These are phyloP conservation scores for Drosophila rhopaloa DNA, from an alignment of 1,140 invertebrate genomes.

Conservation along the genomic window DNA sequence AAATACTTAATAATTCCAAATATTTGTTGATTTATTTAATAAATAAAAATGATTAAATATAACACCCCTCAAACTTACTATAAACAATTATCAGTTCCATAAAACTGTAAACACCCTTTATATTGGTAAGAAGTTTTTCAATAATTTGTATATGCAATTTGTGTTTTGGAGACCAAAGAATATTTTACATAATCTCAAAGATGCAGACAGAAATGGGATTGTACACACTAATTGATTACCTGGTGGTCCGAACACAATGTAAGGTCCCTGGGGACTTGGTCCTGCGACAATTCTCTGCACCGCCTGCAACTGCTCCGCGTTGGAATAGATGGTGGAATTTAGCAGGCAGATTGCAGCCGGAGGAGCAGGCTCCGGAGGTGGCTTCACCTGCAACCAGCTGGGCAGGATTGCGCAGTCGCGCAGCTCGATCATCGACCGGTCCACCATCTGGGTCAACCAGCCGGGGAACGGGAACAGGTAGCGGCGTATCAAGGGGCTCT, in stretches of 20 bases:
- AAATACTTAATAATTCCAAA: no score
- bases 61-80: no score
- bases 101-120: no score
- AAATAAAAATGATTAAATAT: no score
- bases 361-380: neutral
- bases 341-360: conserved; percentile 28
- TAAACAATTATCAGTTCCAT: no score
- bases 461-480: conserved; percentile 64
- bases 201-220: no score
- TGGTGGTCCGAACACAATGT: conserved; percentile 77
- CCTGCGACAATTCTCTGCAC: conserved; percentile 64
- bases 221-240: conserved; percentile 30
- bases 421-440: neutral
- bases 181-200: neutral
- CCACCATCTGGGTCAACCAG: conserved; percentile 21
- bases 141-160: no score
- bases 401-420: neutral
- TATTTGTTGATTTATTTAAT: no score
- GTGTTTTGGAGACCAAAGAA: no score
- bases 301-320: conserved; percentile 69
- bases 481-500: conserved; percentile 38
- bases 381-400: conserved; percentile 7
- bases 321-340: conserved; percentile 49
- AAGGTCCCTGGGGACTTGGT: conserved; percentile 60
- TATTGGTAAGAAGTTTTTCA: no score